Evolutionary conservation across 2,113 vertebrate species (phyloP), one percentile per base, ranked within the genome.

Genomic region (Hipposideros armiger): DNA sequence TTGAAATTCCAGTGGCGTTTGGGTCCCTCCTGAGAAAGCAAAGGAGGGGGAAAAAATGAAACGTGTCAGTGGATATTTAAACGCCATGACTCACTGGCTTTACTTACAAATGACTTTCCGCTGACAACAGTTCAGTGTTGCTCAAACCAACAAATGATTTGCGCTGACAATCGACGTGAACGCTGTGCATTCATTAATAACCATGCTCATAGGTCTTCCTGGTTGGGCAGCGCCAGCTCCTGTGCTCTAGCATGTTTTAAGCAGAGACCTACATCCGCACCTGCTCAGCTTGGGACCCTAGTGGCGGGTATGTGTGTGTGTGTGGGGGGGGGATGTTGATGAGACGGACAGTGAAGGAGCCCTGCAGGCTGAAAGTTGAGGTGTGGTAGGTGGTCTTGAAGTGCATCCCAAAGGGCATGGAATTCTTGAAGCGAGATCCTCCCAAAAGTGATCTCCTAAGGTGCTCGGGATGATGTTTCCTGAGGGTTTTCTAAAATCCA

Each of bases 91-190:
- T 93, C 60, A 50, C 26, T 73, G 60, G 36, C 66, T 93, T 90
- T 72, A 76, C 67, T 92, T 81, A 66, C 72, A 85, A 94, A 60
- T 47, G 17, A 47, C 74, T 88, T 58, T 81, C 64, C 64, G 60
- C 82, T n/a, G 24, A 87, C n/a, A 56, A 5, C 77, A n/a, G 64
- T 54, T 66, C 69, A 72, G n/a, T 73, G 66, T 72, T 82, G 26
- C 36, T 82, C 56, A 90, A 40, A 42, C 62, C 84, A 28, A 60
- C 62, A 56, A 64, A 70, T 62, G 66, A 60, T 24, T 22, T n/a
- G 28, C 0, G 0, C 40, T 80, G 69, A 72, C 20, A 69, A 13
- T 15, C 4, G 4, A 84, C 22, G 8, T 16, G 11, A 45, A 72
- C 17, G 13, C 2, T 5, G 58, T 32, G n/a, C 22, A 2, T 64